Evolutionary conservation across 2,888 invertebrate genomes (phyloP), one percentile per base, ranked within the genome.

Genomic region (Prosopocoilus inquinatus): DNA sequence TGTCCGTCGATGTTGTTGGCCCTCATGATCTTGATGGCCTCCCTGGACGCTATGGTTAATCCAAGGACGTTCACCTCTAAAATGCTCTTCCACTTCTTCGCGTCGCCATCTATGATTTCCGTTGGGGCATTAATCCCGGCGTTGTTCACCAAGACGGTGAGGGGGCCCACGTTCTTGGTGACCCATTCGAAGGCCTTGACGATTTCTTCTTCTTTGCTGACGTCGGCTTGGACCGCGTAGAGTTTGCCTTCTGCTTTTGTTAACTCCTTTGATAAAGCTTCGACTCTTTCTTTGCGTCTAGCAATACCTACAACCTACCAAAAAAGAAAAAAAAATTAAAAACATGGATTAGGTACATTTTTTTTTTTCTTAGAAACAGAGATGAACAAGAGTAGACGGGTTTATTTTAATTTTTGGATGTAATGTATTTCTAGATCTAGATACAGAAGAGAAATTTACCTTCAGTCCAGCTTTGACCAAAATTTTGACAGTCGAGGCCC

Each of bases 21-120:
- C 39, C 35, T 36, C 57, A 57, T 57, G 38, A 53, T 52, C 12
- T 33, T n/a, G 8, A 57, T 46, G 9, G 52, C 52, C 34, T 52
- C 53, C 8, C 46, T 44, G 1, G 53, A 20, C n/a, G 53, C 52
- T 2, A 57, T 3, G 1, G 46, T 46, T 3, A 39, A 12, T 9
- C 47, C 52, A 12, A 49, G 36, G 9, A 57, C 16, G 41, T 57
- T 57, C 5, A 46, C 34, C 34, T 57, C 53, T 8, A 57, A 13
- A 28, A 53, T 34, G 13, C 35, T 12, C 15, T 49, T 52, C 49
- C 48, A 48, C n/a, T 45, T 16, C 3, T 48, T 15, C 9, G 45
- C 35, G 13, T 57, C 43, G 15, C 56, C 56, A 15, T 57, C 34
- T 13, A 47, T 11, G 4, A 47, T 16, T 1, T 16, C 33, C 16